phyloP scores from a whole-genome alignment of 2,888 invertebrate species.

The Cryptosula pallasiana region DNA sequence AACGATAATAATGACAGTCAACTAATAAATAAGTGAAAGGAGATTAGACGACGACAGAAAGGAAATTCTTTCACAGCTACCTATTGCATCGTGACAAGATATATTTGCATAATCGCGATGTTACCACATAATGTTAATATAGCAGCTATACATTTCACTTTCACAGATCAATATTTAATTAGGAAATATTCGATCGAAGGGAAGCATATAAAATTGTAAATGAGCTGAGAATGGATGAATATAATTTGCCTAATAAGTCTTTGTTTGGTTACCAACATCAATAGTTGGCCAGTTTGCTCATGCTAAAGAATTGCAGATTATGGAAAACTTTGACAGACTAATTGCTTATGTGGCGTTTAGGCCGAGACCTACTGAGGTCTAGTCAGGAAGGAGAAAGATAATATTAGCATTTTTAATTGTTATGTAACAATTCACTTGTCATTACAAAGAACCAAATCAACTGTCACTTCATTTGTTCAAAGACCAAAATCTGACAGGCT shows the following conservation, averaged over 20 bases:
- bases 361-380: not conserved
- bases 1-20: not conserved
- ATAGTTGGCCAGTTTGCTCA: not conserved
- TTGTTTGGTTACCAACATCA: not conserved
- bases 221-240: not conserved
- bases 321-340: not conserved
- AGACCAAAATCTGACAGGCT: no score
- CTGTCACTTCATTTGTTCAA: no score
- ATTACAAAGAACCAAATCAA: not conserved
- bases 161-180: slow-evolving; percentile 13
- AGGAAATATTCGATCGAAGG: slow-evolving; percentile 1
- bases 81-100: not conserved
- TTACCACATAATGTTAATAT: not conserved
- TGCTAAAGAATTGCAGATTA: not conserved
- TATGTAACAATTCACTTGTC: not conserved
- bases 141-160: slow-evolving; percentile 10
- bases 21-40: not conserved
- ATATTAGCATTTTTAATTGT: not conserved
- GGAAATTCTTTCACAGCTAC: slow-evolving; percentile 2
- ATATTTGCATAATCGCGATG: not conserved
- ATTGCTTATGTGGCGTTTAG: not conserved
- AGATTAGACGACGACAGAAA: not conserved
- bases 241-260: slow-evolving; percentile 22
- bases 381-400: not conserved
- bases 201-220: slow-evolving; percentile 14